phyloP scores from a whole-genome alignment of 1,140 invertebrate genomes.

The Pogonomyrmex barbatus region DNA sequence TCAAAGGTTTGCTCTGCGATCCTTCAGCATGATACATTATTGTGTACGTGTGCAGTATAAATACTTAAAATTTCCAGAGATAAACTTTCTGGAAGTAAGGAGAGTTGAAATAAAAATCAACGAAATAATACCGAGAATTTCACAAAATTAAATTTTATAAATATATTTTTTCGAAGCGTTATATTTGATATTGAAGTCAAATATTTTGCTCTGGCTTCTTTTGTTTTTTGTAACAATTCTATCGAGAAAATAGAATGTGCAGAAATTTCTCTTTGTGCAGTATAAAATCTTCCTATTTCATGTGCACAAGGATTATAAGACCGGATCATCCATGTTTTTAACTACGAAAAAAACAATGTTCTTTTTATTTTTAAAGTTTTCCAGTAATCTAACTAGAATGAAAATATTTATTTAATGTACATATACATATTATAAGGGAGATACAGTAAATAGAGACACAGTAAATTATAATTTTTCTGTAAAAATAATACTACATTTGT shows the following conservation, averaged over 20 bases:
- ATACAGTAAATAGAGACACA: neutral
- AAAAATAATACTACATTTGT: neutral
- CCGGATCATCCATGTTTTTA: constrained; percentile 22
- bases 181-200: constrained; percentile 57
- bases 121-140: neutral
- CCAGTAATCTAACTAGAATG: neutral
- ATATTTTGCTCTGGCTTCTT: constrained; percentile 51
- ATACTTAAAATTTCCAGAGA: constrained; percentile 9
- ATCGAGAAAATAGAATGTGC: constrained; percentile 48
- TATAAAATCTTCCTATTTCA: constrained; percentile 58
- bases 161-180: constrained; percentile 62
- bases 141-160: constrained; percentile 35
- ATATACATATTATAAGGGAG: neutral
- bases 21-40: neutral
- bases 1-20: neutral
- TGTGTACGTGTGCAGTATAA: neutral
- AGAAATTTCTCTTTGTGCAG: constrained; percentile 44
- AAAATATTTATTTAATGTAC: constrained; percentile 3
- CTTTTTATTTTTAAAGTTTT: constrained; percentile 5
- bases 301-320: constrained; percentile 37
- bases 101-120: constrained; percentile 5
- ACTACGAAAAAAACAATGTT: neutral
- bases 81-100: neutral
- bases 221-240: constrained; percentile 55
- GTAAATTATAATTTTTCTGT: neutral